A percentile compares a stretch with the other conserved stretches of the same genome.
Evolutionary conservation across 2,797 vertebrate species (phyloP).

Genomic region (Enteromius viviparus): DNA sequence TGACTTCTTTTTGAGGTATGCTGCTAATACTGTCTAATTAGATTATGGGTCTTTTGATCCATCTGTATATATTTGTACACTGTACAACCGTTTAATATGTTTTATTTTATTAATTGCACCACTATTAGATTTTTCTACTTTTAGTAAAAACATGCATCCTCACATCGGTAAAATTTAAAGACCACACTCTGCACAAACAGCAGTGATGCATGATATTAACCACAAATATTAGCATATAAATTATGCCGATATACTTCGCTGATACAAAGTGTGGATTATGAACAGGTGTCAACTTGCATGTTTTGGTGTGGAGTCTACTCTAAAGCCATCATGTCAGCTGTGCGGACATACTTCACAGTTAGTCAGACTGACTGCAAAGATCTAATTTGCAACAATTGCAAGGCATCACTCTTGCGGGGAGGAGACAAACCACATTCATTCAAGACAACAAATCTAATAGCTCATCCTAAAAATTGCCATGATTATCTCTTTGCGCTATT

Average conservation of each 20-base stretch:
- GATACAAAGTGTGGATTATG: not conserved
- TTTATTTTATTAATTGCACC: too few relatives aligned
- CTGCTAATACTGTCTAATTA: too few relatives aligned
- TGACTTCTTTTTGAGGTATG: too few relatives aligned
- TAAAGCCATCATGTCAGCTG: not conserved
- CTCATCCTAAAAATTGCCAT: not conserved
- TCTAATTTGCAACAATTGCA: not conserved
- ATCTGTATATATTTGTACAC: too few relatives aligned
- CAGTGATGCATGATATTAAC: not conserved
- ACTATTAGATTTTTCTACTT: too few relatives aligned
- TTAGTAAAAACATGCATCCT: too few relatives aligned
- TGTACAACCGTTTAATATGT: too few relatives aligned
- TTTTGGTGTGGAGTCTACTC: not conserved
- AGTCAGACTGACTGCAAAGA: conserved; percentile 9
- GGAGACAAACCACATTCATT: not conserved
- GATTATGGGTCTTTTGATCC: too few relatives aligned
- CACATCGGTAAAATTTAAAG: too few relatives aligned
- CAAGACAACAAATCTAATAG: not conserved
- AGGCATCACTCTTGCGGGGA: not conserved
- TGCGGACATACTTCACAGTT: not conserved
- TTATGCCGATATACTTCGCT: not conserved
- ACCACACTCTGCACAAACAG: too few relatives aligned
- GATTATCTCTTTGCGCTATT: not conserved
- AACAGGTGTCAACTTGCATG: not conserved
- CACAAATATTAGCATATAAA: not conserved